phyloP scores from a whole-genome alignment of 2,797 vertebrate species.

The Hippopotamyrus pictus region DNA sequence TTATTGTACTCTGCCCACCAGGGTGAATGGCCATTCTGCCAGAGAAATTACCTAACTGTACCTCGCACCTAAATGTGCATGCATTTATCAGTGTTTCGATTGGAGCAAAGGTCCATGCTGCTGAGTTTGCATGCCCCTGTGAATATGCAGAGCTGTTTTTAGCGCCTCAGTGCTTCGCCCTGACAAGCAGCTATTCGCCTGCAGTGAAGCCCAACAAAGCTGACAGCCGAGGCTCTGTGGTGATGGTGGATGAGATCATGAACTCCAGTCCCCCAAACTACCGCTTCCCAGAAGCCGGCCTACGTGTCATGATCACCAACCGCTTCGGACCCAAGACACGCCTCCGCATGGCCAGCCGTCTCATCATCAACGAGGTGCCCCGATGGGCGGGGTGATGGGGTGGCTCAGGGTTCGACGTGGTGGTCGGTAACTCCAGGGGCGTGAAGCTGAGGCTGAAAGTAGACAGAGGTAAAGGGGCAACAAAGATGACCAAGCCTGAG shows the following conservation, averaged over 20 bases:
- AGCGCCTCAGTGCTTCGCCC: not conserved
- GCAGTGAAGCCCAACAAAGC: slow-evolving; percentile 78
- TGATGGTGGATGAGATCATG: slow-evolving; percentile 97
- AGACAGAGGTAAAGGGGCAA: not conserved
- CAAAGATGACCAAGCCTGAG: not conserved
- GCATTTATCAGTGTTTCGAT: slow-evolving; percentile 37
- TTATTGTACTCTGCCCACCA: not conserved
- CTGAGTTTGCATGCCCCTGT: not conserved
- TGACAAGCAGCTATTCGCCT: slow-evolving; percentile 32
- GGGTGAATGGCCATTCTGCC: not conserved
- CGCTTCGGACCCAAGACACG: slow-evolving; percentile 94
- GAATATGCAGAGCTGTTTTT: not conserved
- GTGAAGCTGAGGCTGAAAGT: not conserved
- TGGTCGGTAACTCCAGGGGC: not conserved
- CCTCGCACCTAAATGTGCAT: slow-evolving; percentile 11
- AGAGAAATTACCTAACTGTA: not conserved
- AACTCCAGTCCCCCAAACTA: slow-evolving; percentile 86
- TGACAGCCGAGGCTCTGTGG: slow-evolving; percentile 75
- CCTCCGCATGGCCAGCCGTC: slow-evolving; percentile 91
- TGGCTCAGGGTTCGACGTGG: not conserved
- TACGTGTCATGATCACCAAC: slow-evolving; percentile 93
- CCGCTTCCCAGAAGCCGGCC: slow-evolving; percentile 86
- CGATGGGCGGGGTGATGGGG: not conserved
- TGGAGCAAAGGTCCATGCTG: not conserved
- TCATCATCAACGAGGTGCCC: slow-evolving; percentile 93